These are phyloP conservation scores for Seriola rivoliana DNA, from an alignment of 2,113 vertebrate species.

Conservation along the genomic window DNA sequence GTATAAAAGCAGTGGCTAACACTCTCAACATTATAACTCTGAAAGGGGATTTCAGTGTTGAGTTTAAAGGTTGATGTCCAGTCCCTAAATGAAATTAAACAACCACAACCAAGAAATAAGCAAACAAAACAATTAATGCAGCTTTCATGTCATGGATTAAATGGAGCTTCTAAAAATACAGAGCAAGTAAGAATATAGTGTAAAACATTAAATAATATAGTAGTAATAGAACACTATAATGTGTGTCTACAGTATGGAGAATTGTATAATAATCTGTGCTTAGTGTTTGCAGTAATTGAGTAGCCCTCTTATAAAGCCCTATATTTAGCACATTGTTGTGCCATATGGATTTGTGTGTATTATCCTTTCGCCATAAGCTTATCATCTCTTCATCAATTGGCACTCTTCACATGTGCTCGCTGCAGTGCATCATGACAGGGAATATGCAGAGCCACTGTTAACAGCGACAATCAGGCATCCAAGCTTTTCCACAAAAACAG, in stretches of 20 bases:
- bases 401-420: slow-evolving; percentile 29
- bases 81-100: too few relatives aligned
- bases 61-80: too few relatives aligned
- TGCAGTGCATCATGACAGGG: neutral
- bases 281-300: neutral
- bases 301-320: slow-evolving; percentile 45
- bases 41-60: too few relatives aligned
- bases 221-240: neutral
- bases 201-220: neutral
- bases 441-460: slow-evolving; percentile 15
- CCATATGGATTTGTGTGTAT: slow-evolving; percentile 69
- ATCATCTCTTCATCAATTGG: slow-evolving; percentile 49
- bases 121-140: too few relatives aligned
- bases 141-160: too few relatives aligned
- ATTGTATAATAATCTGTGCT: neutral
- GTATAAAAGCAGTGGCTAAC: too few relatives aligned
- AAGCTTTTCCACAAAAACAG: slow-evolving; percentile 16
- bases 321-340: slow-evolving; percentile 61
- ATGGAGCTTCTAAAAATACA: neutral
- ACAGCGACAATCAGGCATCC: slow-evolving; percentile 18
- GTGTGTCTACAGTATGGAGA: neutral
- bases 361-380: slow-evolving; percentile 72
- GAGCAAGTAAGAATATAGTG: neutral
- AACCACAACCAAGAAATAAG: too few relatives aligned
- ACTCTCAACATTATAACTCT: too few relatives aligned